A percentile compares a stretch with the other conserved stretches of the same genome.
phyloP scores from a whole-genome alignment of 1,140 invertebrate genomes.

The Periplaneta americana region DNA sequence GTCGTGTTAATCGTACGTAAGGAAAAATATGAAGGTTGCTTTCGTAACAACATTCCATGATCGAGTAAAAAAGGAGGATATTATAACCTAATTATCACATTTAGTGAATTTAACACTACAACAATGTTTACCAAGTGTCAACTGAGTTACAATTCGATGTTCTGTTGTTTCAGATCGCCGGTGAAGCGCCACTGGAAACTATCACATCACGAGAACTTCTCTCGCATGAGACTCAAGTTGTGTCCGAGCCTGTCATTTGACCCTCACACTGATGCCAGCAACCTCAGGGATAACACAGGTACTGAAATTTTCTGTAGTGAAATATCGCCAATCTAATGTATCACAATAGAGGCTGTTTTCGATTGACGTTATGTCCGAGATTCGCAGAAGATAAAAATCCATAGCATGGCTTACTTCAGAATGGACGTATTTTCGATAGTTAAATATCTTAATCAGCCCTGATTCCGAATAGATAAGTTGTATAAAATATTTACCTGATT shows the following conservation, averaged over 20 bases:
- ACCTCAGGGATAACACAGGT: slow-evolving; percentile 55
- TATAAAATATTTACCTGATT: no score
- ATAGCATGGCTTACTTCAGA: no score
- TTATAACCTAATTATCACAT: neutral
- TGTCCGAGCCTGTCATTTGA: slow-evolving; percentile 49
- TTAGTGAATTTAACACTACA: neutral
- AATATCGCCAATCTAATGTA: no score
- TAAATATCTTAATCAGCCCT: no score
- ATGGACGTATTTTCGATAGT: no score
- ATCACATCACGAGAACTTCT: slow-evolving; percentile 56
- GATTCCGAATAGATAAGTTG: no score
- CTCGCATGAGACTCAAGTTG: slow-evolving; percentile 57
- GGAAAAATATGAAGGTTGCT: neutral
- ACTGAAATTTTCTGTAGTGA: no score
- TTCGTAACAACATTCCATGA: no score
- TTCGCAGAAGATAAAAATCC: no score
- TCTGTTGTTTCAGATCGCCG: slow-evolving; percentile 27
- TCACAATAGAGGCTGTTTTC: no score
- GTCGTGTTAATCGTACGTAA: neutral
- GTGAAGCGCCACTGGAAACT: slow-evolving; percentile 47
- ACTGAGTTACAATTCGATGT: neutral
- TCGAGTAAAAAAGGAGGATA: neutral
- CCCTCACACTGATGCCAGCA: slow-evolving; percentile 53
- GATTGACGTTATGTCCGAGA: no score
- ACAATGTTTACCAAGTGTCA: neutral